Evolutionary conservation across 2,888 invertebrate genomes (phyloP).

Genomic region (Mimas tiliae): DNA sequence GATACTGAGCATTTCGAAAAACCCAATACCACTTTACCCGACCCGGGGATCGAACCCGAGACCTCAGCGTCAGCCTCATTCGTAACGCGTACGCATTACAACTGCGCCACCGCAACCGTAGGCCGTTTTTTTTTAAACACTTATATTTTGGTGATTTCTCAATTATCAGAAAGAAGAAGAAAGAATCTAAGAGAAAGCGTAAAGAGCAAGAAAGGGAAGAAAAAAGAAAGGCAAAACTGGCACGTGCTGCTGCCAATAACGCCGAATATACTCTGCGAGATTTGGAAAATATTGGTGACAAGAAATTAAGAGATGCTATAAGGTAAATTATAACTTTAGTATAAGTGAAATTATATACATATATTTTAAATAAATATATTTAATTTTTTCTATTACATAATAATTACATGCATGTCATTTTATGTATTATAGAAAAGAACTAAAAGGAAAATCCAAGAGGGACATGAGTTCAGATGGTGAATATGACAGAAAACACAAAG

Average conservation of each 20-base stretch:
- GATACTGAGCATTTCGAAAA: too few species aligned
- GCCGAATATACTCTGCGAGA: slow-evolving; percentile 87
- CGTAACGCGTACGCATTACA: too few species aligned
- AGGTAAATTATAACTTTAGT: slow-evolving; percentile 69
- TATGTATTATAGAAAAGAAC: slow-evolving; percentile 66
- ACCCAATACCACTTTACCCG: too few species aligned
- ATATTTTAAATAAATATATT: too few species aligned
- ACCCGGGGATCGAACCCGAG: too few species aligned
- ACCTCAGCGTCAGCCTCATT: too few species aligned
- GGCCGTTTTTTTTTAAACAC: too few species aligned
- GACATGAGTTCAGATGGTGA: slow-evolving; percentile 80
- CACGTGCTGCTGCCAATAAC: slow-evolving; percentile 79
- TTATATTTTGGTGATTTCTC: not conserved
- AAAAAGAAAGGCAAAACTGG: slow-evolving; percentile 87
- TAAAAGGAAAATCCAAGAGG: slow-evolving; percentile 78
- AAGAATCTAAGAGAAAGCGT: slow-evolving; percentile 89
- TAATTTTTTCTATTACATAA: not conserved
- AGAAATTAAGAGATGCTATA: slow-evolving; percentile 88
- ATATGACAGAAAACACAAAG: slow-evolving; percentile 79
- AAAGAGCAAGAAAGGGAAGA: slow-evolving; percentile 89
- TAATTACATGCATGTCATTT: not conserved
- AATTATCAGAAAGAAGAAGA: slow-evolving; percentile 85
- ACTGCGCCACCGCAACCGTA: too few species aligned
- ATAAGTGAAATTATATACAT: not conserved
- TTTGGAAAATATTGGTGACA: slow-evolving; percentile 86